A percentile compares a stretch with the other conserved stretches of the same genome.
phyloP scores from a whole-genome alignment of 2,888 invertebrate genomes.

The Matsumyia berberina region DNA sequence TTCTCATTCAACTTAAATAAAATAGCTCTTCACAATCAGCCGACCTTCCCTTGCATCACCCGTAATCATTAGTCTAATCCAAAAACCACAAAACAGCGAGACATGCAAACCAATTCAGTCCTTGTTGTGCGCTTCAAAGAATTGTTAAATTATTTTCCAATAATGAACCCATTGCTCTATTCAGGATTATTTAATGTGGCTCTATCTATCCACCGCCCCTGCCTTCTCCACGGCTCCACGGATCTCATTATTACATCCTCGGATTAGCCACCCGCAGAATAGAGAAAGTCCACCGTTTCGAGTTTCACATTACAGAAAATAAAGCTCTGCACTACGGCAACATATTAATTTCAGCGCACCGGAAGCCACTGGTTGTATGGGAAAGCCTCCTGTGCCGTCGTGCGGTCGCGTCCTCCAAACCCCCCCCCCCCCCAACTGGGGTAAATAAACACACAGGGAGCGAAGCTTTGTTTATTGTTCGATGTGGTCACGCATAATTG shows the following conservation, averaged over 20 bases:
- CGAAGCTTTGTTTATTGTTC: slow-evolving; percentile 71
- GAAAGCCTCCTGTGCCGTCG: slow-evolving; percentile 16
- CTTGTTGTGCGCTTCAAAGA: slow-evolving; percentile 27
- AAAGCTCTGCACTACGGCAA: slow-evolving; percentile 41
- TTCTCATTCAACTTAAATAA: background rate
- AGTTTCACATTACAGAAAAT: slow-evolving; percentile 35
- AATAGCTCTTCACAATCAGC: background rate
- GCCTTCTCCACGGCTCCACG: background rate
- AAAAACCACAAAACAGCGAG: slow-evolving; percentile 24
- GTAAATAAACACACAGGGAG: slow-evolving; percentile 56
- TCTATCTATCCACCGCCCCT: background rate
- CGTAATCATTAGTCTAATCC: slow-evolving; percentile 32
- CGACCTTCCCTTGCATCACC: background rate
- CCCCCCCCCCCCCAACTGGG: slow-evolving; percentile 16
- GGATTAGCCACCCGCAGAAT: slow-evolving; percentile 26
- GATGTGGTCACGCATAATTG: slow-evolving; percentile 73
- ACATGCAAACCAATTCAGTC: slow-evolving; percentile 15
- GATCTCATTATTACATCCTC: slow-evolving; percentile 51
- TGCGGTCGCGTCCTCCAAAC: slow-evolving; percentile 9
- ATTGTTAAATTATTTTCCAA: slow-evolving; percentile 47
- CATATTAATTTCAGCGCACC: slow-evolving; percentile 58
- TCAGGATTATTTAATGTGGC: slow-evolving; percentile 21
- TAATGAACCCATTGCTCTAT: slow-evolving; percentile 24
- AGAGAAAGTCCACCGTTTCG: slow-evolving; percentile 22
- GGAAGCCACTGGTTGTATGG: slow-evolving; percentile 26